These are phyloP conservation scores for Boloria selene DNA, from an alignment of 2,888 invertebrate genomes.

Conservation along the genomic window DNA sequence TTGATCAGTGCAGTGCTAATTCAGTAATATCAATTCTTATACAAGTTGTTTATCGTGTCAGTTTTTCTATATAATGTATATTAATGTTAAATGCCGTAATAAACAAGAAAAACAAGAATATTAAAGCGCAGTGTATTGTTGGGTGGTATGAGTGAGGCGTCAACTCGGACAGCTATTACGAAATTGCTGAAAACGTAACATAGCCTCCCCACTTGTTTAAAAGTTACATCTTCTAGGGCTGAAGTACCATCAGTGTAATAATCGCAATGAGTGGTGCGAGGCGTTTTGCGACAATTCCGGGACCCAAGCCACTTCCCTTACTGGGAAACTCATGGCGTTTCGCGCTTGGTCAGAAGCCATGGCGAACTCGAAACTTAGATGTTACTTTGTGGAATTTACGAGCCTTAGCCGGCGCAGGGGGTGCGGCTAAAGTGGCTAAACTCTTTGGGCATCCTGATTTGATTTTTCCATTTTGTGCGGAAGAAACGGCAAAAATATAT, in stretches of 20 bases:
- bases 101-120: constrained; percentile 28
- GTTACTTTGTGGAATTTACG: constrained; percentile 75
- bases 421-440: constrained; percentile 85
- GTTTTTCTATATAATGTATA: neutral
- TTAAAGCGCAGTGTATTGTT: constrained; percentile 28
- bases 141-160: constrained; percentile 42
- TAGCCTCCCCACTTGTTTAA: constrained; percentile 62
- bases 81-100: constrained; percentile 15
- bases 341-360: constrained; percentile 79
- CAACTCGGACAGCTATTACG: constrained; percentile 62
- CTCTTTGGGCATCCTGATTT: constrained; percentile 89
- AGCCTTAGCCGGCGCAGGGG: constrained; percentile 72
- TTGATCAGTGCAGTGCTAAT: too few species aligned
- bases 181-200: constrained; percentile 71
- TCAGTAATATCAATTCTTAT: neutral
- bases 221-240: constrained; percentile 55
- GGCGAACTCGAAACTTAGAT: constrained; percentile 80
- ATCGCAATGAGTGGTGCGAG: constrained; percentile 71
- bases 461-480: constrained; percentile 87
- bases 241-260: constrained; percentile 60
- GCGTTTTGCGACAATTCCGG: constrained; percentile 86
- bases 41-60: constrained; percentile 1
- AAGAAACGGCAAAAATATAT: constrained; percentile 87
- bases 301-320: constrained; percentile 87
- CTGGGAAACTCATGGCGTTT: constrained; percentile 92